These are phyloP conservation scores for Oncorhynchus clarkii DNA, from an alignment of 2,113 vertebrate species.

Conservation along the genomic window DNA sequence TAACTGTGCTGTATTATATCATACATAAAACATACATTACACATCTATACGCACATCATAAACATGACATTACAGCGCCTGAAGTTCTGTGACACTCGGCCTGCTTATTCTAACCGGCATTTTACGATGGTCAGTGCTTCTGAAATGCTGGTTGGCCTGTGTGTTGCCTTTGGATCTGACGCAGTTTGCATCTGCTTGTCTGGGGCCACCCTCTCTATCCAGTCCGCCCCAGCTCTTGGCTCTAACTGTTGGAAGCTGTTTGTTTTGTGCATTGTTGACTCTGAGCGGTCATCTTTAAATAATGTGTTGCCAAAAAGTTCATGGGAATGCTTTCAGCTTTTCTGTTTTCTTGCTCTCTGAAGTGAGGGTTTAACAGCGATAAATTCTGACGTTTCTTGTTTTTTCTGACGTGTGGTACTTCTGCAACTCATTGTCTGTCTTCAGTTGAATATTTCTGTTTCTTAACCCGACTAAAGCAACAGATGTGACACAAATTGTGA, in stretches of 20 bases:
- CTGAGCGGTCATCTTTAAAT: not conserved
- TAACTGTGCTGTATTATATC: too few relatives aligned
- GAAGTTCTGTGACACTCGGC: conserved; percentile 2
- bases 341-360: not conserved
- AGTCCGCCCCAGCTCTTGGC: not conserved
- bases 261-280: conserved; percentile 20
- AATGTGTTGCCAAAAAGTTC: conserved; percentile 7
- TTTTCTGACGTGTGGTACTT: not conserved
- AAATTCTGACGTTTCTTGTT: not conserved
- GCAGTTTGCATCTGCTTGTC: not conserved
- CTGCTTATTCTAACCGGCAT: conserved; percentile 52
- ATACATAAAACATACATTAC: too few relatives aligned
- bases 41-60: too few relatives aligned
- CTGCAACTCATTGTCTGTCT: not conserved
- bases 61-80: not conserved
- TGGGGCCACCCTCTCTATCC: not conserved
- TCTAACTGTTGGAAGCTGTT: not conserved
- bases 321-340: not conserved
- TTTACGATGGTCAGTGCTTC: conserved; percentile 12
- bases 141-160: conserved; percentile 15
- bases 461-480: not conserved
- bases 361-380: not conserved
- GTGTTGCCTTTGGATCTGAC: not conserved
- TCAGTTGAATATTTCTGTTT: not conserved
- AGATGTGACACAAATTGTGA: not conserved